Conservation (phyloP, 1,140 invertebrate species). For the Drosophila chauvacae region DNA sequence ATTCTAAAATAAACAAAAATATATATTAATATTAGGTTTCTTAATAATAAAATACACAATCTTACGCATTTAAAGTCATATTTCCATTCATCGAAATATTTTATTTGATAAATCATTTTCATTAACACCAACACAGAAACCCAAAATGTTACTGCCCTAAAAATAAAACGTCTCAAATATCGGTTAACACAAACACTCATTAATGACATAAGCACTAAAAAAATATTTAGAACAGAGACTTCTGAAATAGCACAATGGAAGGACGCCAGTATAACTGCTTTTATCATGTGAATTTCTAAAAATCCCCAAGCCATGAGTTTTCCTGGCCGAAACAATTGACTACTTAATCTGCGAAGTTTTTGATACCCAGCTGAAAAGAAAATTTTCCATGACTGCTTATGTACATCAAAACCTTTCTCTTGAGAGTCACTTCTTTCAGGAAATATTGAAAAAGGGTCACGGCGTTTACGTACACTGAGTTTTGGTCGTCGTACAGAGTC, state of each 20-base stretch:
- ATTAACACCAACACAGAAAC: constrained; percentile 92
- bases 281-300: constrained; percentile 96
- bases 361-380: constrained; percentile 25
- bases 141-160: constrained; percentile 91
- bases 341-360: constrained; percentile 20
- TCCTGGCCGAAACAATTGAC: constrained; percentile 50
- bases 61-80: constrained; percentile 64
- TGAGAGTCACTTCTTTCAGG: not conserved
- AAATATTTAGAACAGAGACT: constrained; percentile 86
- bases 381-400: constrained; percentile 40
- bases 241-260: constrained; percentile 85
- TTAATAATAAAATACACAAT: not conserved
- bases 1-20: constrained; percentile 20
- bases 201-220: constrained; percentile 90
- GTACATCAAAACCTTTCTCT: not conserved
- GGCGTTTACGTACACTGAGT: constrained; percentile 1
- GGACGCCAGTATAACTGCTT: constrained; percentile 92
- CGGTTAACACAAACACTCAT: constrained; percentile 89
- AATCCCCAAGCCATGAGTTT: constrained; percentile 88
- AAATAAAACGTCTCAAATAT: constrained; percentile 89
- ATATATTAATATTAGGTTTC: not conserved
- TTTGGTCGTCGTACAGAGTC: constrained; percentile 54
- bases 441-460: not conserved
- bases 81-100: constrained; percentile 91
- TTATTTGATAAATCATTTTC: constrained; percentile 98